phyloP scores from a whole-genome alignment of 1,140 invertebrate species.

The Lasioglossum albipes region DNA sequence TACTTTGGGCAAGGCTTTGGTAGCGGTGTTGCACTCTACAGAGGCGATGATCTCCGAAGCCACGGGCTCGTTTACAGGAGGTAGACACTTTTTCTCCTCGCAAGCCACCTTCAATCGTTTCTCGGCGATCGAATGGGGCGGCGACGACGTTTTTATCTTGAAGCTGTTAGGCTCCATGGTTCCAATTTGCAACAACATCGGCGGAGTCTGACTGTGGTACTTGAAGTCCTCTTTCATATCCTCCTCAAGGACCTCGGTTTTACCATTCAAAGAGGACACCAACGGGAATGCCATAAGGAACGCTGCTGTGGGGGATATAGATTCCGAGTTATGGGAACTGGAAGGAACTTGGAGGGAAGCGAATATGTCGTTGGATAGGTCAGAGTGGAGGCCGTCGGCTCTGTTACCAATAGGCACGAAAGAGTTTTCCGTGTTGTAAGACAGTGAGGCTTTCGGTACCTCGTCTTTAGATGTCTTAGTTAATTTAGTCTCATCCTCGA shows the following conservation, averaged over 20 bases:
- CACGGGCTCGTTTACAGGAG: slow-evolving; percentile 17
- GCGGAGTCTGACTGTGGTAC: slow-evolving; percentile 81
- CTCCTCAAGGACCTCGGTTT: slow-evolving; percentile 82
- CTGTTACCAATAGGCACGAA: slow-evolving; percentile 81
- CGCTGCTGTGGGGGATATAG: slow-evolving; percentile 88
- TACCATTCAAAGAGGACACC: slow-evolving; percentile 82
- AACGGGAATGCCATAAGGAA: slow-evolving; percentile 88
- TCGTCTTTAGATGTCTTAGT: slow-evolving; percentile 67
- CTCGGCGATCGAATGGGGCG: slow-evolving; percentile 42
- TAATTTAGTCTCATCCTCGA: slow-evolving; percentile 55
- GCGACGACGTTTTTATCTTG: slow-evolving; percentile 69
- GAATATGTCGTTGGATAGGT: slow-evolving; percentile 87
- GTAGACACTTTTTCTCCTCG: slow-evolving; percentile 45
- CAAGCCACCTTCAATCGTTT: slow-evolving; percentile 50
- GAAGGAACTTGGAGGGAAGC: slow-evolving; percentile 84
- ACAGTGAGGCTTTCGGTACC: slow-evolving; percentile 76
- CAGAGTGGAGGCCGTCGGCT: slow-evolving; percentile 82
- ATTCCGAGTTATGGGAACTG: slow-evolving; percentile 83
- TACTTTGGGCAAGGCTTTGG: slow-evolving; percentile 73
- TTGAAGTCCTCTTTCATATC: slow-evolving; percentile 81
- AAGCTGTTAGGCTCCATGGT: slow-evolving; percentile 81
- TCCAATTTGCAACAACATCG: slow-evolving; percentile 84
- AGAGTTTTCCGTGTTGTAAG: slow-evolving; percentile 77
- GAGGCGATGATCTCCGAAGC: slow-evolving; percentile 36
- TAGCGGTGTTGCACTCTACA: slow-evolving; percentile 25